Evolutionary conservation across 2,797 vertebrate genomes (phyloP), one percentile per base, ranked within the genome.

Genomic region (Mus spretus): DNA sequence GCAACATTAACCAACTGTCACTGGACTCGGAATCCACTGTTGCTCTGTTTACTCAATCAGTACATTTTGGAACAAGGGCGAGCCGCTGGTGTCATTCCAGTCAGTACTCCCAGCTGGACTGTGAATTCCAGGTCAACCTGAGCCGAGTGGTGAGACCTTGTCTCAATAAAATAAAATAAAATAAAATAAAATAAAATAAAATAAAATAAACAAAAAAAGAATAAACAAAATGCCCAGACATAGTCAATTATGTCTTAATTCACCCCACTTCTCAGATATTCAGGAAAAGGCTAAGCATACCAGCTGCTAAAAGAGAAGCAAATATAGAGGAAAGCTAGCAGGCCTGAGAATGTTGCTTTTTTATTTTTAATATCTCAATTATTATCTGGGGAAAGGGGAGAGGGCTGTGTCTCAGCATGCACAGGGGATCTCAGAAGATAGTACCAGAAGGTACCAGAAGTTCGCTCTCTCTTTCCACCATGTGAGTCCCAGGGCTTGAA

Each of bases 41-140:
- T 50, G 8, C 96, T 96, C 74, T 88, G 20, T 75, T 91, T 59
- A 47, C 2, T 74, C 53, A 55, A 40, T 65, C 72, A 70, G 65
- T 53, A 63, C 2, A 28, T 15, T 88, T 59, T 81, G 92, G 63
- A 61, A 95, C 53, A 70, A 72, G 37, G 17, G 74, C 40, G 19
- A 47, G 17, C 19, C 13, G 10, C 37, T 61, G 55, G 28, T 47
- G 28, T 50, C 47, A 78, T 78, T 9, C 31, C 74, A n/a, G 19
- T 15, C 74, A 50, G 19, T 15, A 14, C 19, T n/a, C 19, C 40
- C 40, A 17, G 20, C 5, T 61, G 57, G 20, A 78, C 61, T 34
- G 34, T 22, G 28, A 47, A 40, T 78, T 53, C 57, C 19, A 61
- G 55, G 55, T 57, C 55, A 89, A 44, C 55, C 28, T 63, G 57